Evolutionary conservation across 2,888 invertebrate species (phyloP).

Genomic region (Atrina japonica): DNA sequence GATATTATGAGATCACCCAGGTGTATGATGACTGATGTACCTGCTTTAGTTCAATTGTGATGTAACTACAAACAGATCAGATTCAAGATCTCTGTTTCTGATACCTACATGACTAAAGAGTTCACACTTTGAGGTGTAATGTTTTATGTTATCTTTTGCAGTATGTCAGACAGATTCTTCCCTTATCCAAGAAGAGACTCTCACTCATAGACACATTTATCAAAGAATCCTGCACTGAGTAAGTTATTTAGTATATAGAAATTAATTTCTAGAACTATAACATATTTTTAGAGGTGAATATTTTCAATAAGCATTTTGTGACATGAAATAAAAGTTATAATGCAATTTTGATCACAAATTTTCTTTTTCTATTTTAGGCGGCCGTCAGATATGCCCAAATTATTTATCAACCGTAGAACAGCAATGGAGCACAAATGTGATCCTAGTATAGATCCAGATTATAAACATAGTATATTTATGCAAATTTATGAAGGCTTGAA

Average conservation of each 20-base stretch:
- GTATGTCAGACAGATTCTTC: conserved; percentile 76
- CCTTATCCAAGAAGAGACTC: conserved; percentile 76
- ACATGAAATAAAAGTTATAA: no score
- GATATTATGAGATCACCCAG: no score
- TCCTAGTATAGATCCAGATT: conserved; percentile 72
- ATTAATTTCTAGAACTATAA: not conserved
- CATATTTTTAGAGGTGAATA: no score
- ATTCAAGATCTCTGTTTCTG: no score
- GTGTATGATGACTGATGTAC: no score
- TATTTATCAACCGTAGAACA: conserved; percentile 78
- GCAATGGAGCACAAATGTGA: conserved; percentile 78
- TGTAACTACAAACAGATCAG: no score
- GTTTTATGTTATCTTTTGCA: conserved; percentile 55
- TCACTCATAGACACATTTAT: conserved; percentile 77
- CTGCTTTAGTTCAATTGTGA: no score
- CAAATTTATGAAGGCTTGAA: conserved; percentile 79
- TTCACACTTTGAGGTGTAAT: no score
- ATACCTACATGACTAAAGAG: no score
- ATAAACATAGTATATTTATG: conserved; percentile 77
- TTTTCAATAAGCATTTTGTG: no score
- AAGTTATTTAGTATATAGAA: no score
- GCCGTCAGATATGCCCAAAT: conserved; percentile 69
- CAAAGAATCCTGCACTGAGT: conserved; percentile 77
- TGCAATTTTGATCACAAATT: not conserved
- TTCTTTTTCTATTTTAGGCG: conserved; percentile 41